These are phyloP conservation scores for Triplophysa tibetana DNA, from an alignment of 2,113 vertebrate genomes.

Conservation along the genomic window DNA sequence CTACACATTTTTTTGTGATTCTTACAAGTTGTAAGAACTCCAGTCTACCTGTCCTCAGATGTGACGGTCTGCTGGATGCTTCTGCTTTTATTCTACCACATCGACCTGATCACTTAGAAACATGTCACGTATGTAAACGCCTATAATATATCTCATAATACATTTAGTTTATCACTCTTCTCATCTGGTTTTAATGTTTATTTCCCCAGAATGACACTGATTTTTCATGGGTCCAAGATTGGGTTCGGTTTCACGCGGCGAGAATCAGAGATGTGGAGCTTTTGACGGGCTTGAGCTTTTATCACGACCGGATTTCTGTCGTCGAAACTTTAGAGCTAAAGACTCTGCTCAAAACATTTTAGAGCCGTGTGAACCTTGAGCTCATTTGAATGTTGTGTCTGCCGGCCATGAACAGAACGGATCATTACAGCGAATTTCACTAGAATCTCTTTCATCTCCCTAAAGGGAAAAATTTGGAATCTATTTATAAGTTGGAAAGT, in stretches of 20 bases:
- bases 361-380: conserved; percentile 15
- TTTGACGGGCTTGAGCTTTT: conserved; percentile 92
- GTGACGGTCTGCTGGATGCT: conserved; percentile 72
- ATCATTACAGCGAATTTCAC: background rate
- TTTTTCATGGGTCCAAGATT: conserved; percentile 79
- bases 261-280: conserved; percentile 90
- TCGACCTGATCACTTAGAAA: conserved; percentile 83
- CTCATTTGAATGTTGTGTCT: background rate
- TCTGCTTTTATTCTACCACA: conserved; percentile 88
- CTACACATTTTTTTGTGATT: conserved; percentile 92
- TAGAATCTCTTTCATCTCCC: background rate
- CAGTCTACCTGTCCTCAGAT: conserved; percentile 65
- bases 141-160: background rate
- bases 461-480: background rate
- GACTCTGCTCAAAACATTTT: conserved; percentile 80
- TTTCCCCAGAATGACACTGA: conserved; percentile 67
- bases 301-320: conserved; percentile 78
- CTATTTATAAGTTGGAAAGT: background rate
- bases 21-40: conserved; percentile 84
- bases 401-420: background rate
- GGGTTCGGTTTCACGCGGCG: conserved; percentile 80
- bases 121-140: conserved; percentile 83
- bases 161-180: background rate
- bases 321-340: conserved; percentile 87
- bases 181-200: background rate